Percentiles rank a stretch among this genome's conserved stretches.
Evolutionary conservation across 2,797 vertebrate species (phyloP).

Genomic region (Argentina silus): DNA sequence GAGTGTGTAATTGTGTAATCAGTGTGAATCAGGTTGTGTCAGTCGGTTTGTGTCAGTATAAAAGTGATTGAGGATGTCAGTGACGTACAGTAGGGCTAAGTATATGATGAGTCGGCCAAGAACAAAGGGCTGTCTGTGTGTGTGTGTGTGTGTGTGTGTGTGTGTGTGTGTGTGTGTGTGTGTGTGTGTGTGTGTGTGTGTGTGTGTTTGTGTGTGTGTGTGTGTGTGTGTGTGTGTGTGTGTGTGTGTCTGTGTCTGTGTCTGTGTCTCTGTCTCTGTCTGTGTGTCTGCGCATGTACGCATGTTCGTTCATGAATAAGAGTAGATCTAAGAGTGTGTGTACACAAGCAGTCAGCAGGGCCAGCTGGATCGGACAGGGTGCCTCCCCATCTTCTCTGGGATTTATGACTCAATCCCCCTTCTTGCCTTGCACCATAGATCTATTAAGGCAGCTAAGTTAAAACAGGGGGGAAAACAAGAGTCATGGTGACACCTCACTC

Average conservation of each 20-base stretch:
- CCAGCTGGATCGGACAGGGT: conserved; percentile 11
- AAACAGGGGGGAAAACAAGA: background rate
- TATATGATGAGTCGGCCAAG: conserved; percentile 15
- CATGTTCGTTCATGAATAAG: background rate
- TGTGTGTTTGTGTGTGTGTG: conserved; percentile 20
- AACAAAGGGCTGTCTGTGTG: conserved; percentile 2
- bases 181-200: conserved; percentile 11
- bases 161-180: background rate
- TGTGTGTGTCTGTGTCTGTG: background rate
- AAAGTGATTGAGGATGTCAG: background rate
- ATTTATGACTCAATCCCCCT: conserved; percentile 11
- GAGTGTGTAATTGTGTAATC: background rate
- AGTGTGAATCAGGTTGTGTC: background rate
- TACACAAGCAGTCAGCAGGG: background rate
- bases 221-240: background rate
- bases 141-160: background rate
- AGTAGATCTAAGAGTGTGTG: conserved; percentile 1
- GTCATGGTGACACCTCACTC: background rate
- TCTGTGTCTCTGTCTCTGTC: background rate
- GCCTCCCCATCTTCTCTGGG: background rate
- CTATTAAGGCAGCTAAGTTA: background rate
- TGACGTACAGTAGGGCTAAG: background rate
- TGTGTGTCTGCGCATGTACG: conserved; percentile 2
- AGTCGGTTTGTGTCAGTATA: too few species aligned
- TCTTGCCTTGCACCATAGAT: background rate